A percentile compares a stretch with the other conserved stretches of the same genome.
Conservation (phyloP, 1,140 invertebrate species). For the Panagrolaimus sp. region DNA sequence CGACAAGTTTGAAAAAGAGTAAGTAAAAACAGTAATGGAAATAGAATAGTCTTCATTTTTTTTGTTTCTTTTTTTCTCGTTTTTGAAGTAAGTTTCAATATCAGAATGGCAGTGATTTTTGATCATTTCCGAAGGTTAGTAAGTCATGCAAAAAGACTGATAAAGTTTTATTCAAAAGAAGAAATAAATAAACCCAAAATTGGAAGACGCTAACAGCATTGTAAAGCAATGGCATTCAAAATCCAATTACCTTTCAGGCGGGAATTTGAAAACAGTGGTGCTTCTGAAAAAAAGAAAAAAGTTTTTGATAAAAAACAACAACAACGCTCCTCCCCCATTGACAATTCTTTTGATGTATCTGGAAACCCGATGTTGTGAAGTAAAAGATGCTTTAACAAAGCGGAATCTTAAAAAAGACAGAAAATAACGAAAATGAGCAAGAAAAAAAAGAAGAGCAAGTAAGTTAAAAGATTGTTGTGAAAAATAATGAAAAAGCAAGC, state of each 20-base stretch:
- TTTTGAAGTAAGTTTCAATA: not conserved
- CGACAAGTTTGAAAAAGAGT: not conserved
- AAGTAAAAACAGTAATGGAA: too few relatives aligned
- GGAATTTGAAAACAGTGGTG: slow-evolving; percentile 1
- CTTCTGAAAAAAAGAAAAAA: not conserved
- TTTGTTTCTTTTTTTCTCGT: not conserved
- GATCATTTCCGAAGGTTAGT: not conserved
- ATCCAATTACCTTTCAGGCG: too few relatives aligned
- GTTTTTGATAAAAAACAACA: not conserved
- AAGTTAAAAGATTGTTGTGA: too few relatives aligned
- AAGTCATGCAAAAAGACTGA: slow-evolving; percentile 1
- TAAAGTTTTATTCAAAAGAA: not conserved
- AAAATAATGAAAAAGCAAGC: too few relatives aligned
- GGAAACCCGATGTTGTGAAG: not conserved
- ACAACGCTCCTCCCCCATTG: slow-evolving; percentile 1
- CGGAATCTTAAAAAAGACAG: too few relatives aligned
- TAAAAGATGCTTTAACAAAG: too few relatives aligned
- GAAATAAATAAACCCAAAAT: slow-evolving; percentile 3
- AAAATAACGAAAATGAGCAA: too few relatives aligned
- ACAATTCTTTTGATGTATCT: slow-evolving; percentile 7
- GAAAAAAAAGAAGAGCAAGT: too few relatives aligned
- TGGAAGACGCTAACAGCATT: too few relatives aligned
- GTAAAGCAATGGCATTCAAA: too few relatives aligned
- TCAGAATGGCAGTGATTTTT: not conserved
- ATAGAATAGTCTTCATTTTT: not conserved